Evolutionary conservation across 2,888 invertebrate species (phyloP).

Genomic region (Melanophora roralis): DNA sequence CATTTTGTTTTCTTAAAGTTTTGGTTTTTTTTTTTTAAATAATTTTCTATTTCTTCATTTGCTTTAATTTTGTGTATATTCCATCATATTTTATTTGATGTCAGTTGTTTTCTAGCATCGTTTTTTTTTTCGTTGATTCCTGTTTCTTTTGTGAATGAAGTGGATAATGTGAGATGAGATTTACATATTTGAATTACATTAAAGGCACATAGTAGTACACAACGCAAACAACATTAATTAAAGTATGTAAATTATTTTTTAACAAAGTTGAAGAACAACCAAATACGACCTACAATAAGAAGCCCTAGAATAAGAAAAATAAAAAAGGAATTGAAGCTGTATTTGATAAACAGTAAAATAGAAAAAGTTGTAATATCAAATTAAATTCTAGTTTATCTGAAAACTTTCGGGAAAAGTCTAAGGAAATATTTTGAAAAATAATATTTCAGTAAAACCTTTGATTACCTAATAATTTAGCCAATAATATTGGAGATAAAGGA

Average conservation of each 20-base stretch:
- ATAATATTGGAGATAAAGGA: too few relatives aligned
- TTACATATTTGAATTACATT: neutral
- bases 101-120: neutral
- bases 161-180: conserved; percentile 26
- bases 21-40: neutral
- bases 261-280: conserved; percentile 12
- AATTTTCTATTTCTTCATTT: neutral
- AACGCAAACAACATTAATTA: conserved; percentile 74
- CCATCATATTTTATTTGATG: neutral
- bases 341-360: too few relatives aligned
- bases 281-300: neutral
- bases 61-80: neutral
- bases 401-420: too few relatives aligned
- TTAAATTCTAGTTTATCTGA: too few relatives aligned
- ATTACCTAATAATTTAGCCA: too few relatives aligned
- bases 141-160: conserved; percentile 37
- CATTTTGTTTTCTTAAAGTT: too few relatives aligned
- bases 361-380: too few relatives aligned
- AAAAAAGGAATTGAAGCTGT: conserved; percentile 38
- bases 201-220: conserved; percentile 59
- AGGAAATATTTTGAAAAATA: too few relatives aligned
- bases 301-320: neutral
- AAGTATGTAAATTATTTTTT: conserved; percentile 73
- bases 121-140: neutral
- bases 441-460: too few relatives aligned